phyloP scores from a whole-genome alignment of 2,797 vertebrate species.

The Myotis planiceps region DNA sequence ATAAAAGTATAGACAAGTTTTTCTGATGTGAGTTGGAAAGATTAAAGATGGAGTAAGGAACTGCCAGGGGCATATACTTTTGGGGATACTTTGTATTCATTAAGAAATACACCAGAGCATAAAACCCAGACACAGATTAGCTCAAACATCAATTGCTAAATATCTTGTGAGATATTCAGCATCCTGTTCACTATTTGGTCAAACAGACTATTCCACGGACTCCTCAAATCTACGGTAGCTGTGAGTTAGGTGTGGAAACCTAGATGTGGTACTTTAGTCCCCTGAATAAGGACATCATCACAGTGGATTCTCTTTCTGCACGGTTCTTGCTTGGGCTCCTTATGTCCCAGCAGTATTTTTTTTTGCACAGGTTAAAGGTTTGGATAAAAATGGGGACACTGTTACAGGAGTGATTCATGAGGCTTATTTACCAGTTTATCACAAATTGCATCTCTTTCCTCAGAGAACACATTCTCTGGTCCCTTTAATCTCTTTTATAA shows the following conservation, averaged over 20 bases:
- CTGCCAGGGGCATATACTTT: not conserved
- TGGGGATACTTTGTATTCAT: not conserved
- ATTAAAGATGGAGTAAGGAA: not conserved
- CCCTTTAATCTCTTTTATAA: slow-evolving; percentile 61
- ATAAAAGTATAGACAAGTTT: not conserved
- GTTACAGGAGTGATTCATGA: not conserved
- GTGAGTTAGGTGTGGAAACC: not conserved
- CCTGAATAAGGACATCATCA: not conserved
- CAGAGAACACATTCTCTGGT: slow-evolving; percentile 25
- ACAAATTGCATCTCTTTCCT: slow-evolving; percentile 38
- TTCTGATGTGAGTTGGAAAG: not conserved
- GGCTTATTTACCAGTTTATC: slow-evolving; percentile 39
- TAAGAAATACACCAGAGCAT: not conserved
- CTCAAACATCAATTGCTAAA: not conserved
- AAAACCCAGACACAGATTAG: not conserved
- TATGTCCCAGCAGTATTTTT: not conserved
- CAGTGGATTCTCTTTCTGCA: not conserved
- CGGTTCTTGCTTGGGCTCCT: not conserved
- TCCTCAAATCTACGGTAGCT: not conserved
- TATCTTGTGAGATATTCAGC: not conserved
- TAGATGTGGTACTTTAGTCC: not conserved
- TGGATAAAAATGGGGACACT: not conserved
- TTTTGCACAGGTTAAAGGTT: not conserved
- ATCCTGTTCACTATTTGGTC: not conserved
- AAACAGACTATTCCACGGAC: not conserved